Conservation (phyloP, 2,888 invertebrate species). For the Nomada fabriciana region DNA sequence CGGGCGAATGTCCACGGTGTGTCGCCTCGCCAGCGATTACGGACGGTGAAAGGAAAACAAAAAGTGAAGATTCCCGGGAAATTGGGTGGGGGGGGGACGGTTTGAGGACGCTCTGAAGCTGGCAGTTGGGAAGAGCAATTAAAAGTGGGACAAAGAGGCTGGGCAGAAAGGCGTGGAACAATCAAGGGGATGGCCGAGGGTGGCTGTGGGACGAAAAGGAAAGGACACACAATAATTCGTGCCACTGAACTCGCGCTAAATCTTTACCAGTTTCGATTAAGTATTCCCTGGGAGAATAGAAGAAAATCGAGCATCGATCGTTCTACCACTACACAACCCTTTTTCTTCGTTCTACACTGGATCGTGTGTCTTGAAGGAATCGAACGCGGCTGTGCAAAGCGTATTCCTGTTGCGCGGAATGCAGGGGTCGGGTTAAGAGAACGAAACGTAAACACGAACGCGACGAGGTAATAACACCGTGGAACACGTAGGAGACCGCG, state of each 20-base stretch:
- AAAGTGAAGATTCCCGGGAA: conserved; percentile 36
- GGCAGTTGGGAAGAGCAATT: conserved; percentile 57
- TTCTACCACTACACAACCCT: not conserved
- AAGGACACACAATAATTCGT: conserved; percentile 41
- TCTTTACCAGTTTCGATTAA: conserved; percentile 37
- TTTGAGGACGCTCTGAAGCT: conserved; percentile 43
- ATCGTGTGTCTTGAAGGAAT: not conserved
- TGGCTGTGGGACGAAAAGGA: conserved; percentile 6
- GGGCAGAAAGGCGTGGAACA: conserved; percentile 33
- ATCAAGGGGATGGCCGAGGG: conserved; percentile 9
- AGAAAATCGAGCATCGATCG: not conserved
- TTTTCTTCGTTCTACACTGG: not conserved
- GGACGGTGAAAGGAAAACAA: not conserved
- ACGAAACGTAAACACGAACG: not conserved
- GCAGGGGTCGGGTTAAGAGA: not conserved
- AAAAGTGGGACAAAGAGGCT: conserved; percentile 54
- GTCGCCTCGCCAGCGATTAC: conserved; percentile 34
- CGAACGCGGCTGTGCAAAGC: not conserved
- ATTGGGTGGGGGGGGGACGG: conserved; percentile 48
- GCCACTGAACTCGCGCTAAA: conserved; percentile 34
- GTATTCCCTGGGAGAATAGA: not conserved
- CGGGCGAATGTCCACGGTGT: conserved; percentile 27
- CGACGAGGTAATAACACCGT: not conserved
- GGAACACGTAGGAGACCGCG: not conserved
- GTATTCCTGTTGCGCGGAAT: not conserved